Conservation (phyloP, 2,888 invertebrate genomes). For the Cistogaster globosa region DNA sequence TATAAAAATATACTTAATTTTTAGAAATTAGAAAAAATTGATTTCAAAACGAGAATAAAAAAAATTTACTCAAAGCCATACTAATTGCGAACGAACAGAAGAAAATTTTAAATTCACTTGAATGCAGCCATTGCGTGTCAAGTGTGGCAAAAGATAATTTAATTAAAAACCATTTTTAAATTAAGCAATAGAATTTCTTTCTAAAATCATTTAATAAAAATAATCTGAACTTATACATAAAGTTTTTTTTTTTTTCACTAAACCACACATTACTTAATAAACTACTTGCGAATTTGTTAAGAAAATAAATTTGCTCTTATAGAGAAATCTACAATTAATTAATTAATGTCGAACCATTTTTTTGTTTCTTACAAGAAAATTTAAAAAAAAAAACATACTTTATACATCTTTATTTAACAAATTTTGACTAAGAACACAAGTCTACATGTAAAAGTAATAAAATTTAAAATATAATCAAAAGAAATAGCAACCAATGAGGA, state of each 20-base stretch:
- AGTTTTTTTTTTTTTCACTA: constrained; percentile 32
- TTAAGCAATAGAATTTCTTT: constrained; percentile 4
- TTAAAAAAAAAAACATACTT: too few relatives aligned
- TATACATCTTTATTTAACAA: background rate
- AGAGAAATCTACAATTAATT: constrained; percentile 7
- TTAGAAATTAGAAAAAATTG: background rate
- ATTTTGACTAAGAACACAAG: background rate
- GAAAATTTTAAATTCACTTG: constrained; percentile 21
- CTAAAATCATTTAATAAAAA: constrained; percentile 21
- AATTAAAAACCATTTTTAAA: constrained; percentile 9
- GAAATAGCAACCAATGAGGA: background rate
- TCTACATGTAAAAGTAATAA: constrained; percentile 5
- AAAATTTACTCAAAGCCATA: constrained; percentile 9
- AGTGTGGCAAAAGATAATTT: constrained; percentile 30
- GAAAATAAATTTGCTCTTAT: constrained; percentile 7
- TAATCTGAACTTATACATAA: constrained; percentile 12
- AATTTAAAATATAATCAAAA: background rate
- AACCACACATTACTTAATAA: background rate
- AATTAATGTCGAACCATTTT: too few relatives aligned
- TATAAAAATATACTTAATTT: background rate
- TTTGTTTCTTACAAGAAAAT: background rate
- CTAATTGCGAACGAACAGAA: constrained; percentile 22
- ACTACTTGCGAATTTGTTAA: constrained; percentile 34
- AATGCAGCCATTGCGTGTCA: constrained; percentile 26
- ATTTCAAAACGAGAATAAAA: background rate